Percentiles rank a stretch among this genome's conserved stretches.
These are phyloP conservation scores for Lamellibrachia luymesi DNA, from an alignment of 1,140 invertebrate genomes.

Conservation along the genomic window DNA sequence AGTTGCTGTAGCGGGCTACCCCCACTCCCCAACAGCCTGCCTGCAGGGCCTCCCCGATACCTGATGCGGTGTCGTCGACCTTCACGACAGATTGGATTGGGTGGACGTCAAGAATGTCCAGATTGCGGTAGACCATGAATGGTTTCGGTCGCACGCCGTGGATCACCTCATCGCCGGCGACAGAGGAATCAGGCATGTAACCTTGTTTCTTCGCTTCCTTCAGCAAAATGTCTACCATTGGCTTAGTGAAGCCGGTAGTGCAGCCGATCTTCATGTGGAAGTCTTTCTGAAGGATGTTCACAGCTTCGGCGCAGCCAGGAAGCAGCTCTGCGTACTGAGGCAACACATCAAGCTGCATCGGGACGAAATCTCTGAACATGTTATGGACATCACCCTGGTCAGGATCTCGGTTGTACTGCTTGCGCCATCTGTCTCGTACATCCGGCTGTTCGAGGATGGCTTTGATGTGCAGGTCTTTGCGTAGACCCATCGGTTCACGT, in stretches of 20 bases:
- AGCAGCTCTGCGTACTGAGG: conserved; percentile 42
- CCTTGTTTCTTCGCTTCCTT: conserved; percentile 38
- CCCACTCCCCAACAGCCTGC: conserved; percentile 59
- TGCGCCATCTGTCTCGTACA: conserved; percentile 37
- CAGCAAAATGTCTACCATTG: conserved; percentile 26
- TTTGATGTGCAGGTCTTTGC: conserved; percentile 52
- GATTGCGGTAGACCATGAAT: conserved; percentile 56
- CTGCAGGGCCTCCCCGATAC: conserved; percentile 54
- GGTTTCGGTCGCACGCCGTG: conserved; percentile 55
- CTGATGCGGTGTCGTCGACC: conserved; percentile 55
- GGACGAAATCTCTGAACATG: conserved; percentile 51
- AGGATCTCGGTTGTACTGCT: conserved; percentile 41
- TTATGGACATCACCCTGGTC: conserved; percentile 42
- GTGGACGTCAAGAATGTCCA: conserved; percentile 52
- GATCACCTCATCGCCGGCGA: conserved; percentile 56
- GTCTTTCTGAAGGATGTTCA: conserved; percentile 25
- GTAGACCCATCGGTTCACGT: conserved; percentile 47
- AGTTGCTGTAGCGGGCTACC: conserved; percentile 55
- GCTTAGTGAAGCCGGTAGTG: conserved; percentile 32
- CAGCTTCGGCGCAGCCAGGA: conserved; percentile 42
- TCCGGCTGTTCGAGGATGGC: conserved; percentile 9
- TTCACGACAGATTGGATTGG: conserved; percentile 44
- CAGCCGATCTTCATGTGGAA: conserved; percentile 32
- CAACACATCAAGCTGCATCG: conserved; percentile 41
- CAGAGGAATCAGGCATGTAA: conserved; percentile 52